Conservation (phyloP, 2,888 invertebrate species). For the Lepidocyrtinus sp. region DNA sequence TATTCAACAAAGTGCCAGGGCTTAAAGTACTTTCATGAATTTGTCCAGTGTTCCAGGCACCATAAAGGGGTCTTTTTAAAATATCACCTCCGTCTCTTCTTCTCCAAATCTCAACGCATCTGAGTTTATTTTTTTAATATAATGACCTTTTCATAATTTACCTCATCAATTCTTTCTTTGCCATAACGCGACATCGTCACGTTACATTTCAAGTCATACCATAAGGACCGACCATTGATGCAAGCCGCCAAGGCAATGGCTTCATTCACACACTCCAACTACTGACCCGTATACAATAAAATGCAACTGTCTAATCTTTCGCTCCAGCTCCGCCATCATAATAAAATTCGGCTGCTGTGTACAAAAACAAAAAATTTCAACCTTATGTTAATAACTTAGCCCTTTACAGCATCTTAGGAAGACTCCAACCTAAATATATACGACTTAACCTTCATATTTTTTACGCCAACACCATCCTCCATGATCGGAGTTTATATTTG, state of each 20-base stretch:
- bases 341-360: slow-evolving; percentile 1
- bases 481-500: slow-evolving; percentile 21
- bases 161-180: neutral
- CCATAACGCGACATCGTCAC: too few species aligned
- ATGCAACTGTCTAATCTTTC: slow-evolving; percentile 48
- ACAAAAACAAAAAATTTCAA: slow-evolving; percentile 41
- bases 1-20: too few species aligned
- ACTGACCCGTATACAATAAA: slow-evolving; percentile 59
- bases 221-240: slow-evolving; percentile 36
- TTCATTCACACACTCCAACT: slow-evolving; percentile 34
- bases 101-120: too few species aligned
- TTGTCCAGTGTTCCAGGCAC: too few species aligned
- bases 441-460: slow-evolving; percentile 38
- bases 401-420: neutral
- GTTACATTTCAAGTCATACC: slow-evolving; percentile 27
- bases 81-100: too few species aligned
- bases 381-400: slow-evolving; percentile 30
- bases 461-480: neutral
- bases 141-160: slow-evolving; percentile 29
- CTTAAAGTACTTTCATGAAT: too few species aligned
- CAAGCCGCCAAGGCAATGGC: slow-evolving; percentile 38
- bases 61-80: too few species aligned
- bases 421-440: neutral
- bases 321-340: neutral
- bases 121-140: slow-evolving; percentile 27